Evolutionary conservation across 1,140 invertebrate genomes (phyloP).

Genomic region (Cepaea nemoralis): DNA sequence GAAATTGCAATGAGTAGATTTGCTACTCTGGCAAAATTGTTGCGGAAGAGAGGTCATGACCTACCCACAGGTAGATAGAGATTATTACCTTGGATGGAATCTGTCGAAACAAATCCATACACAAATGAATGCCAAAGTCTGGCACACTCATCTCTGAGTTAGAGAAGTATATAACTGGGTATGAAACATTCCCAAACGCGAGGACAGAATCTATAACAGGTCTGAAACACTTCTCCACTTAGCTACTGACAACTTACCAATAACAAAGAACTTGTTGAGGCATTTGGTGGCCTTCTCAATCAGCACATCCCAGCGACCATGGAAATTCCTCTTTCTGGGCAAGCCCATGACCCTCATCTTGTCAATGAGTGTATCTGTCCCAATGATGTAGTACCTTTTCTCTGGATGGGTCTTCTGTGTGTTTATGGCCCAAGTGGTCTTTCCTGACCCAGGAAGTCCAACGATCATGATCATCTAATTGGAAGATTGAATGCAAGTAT

Average conservation of each 20-base stretch:
- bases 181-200: too few relatives aligned
- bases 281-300: constrained; percentile 88
- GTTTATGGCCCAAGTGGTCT: constrained; percentile 88
- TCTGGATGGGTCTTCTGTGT: constrained; percentile 80
- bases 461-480: constrained; percentile 88
- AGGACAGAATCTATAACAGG: too few relatives aligned
- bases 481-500: neutral
- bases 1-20: too few relatives aligned
- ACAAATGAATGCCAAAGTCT: too few relatives aligned
- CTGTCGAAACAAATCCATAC: too few relatives aligned
- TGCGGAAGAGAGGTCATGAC: too few relatives aligned
- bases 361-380: constrained; percentile 86
- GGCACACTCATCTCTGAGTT: too few relatives aligned
- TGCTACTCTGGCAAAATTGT: too few relatives aligned
- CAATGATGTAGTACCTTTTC: constrained; percentile 87
- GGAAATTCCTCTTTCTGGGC: constrained; percentile 80
- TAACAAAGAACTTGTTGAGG: constrained; percentile 85
- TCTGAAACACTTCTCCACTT: too few relatives aligned
- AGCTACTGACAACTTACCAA: constrained; percentile 68
- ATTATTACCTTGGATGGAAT: too few relatives aligned
- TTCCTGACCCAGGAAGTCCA: constrained; percentile 90
- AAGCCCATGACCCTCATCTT: constrained; percentile 89
- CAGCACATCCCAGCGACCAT: constrained; percentile 87
- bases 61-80: too few relatives aligned
- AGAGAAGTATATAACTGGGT: too few relatives aligned